Base-by-base conservation (phyloP, 2,113 vertebrate genomes). In the Rattus rattus region DNA sequence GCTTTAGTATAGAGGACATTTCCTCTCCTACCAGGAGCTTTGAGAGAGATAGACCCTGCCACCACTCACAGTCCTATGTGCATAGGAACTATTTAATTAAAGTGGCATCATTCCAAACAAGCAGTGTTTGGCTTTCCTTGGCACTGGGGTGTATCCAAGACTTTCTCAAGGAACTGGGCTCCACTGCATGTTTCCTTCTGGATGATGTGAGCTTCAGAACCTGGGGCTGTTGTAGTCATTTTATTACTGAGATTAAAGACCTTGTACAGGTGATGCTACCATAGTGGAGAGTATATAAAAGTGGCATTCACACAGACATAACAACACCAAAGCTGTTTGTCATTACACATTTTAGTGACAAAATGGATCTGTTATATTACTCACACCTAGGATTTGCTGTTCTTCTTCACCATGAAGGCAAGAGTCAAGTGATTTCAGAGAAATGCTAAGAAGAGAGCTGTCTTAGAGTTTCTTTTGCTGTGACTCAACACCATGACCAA, bases 391-490 rank as follows among this genome's bases (percentile, higher is more conserved):
- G 59, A 88, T 97, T 92, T 95, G 56, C 79, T 94, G 72, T 69
- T 94, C 80, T 56, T 83, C 91, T 63, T 94, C 36, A 69, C 36
- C 47, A 95, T 87, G 92, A 97, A 94, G 67, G 17, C 81, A 89
- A 69, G 56, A 52, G 72, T 91, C 56, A 88, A 90, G 73, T 59
- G 7, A 2, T n/a, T 95, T 98, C 85, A 92, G 77, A 30, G 49
- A 63, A 72, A 92, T 96, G 76, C 88, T 87, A 92, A 96, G 49
- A 80, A 87, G 59, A 84, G 52, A 76, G 77, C 13, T 87, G 63
- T 52, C 16, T 67, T 67, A 43, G 24, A 3, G 5, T 26, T 61
- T 61, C n/a, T 39, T 14, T 63, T 17, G 24, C 30, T 43, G n/a
- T 6, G 8, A 84, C 52, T 43, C 61, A 43, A 4, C 13, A 84